phyloP scores from a whole-genome alignment of 1,140 invertebrate genomes.

The Cydia fagiglandana region DNA sequence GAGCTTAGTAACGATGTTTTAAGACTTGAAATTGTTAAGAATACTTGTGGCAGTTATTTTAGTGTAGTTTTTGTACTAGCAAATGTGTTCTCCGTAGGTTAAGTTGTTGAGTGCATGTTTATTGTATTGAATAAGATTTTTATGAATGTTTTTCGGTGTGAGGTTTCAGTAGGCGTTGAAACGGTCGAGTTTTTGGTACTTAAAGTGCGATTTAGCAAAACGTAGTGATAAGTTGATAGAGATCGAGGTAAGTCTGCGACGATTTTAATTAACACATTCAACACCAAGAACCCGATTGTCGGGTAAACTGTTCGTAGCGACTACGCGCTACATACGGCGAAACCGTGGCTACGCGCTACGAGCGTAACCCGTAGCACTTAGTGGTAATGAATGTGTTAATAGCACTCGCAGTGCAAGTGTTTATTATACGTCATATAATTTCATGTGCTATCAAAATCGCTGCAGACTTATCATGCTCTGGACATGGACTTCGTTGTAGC shows the following conservation, averaged over 20 bases:
- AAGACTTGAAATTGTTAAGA: conserved; percentile 39
- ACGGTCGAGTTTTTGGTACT: conserved; percentile 27
- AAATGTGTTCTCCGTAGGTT: conserved; percentile 59
- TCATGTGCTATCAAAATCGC: no score
- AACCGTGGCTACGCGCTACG: no score
- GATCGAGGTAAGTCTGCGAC: no score
- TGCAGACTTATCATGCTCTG: no score
- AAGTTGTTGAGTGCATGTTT: conserved; percentile 36
- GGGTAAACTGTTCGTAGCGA: no score
- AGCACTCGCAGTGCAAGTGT: no score
- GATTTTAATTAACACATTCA: no score
- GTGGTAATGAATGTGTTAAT: no score
- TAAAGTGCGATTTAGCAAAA: not conserved
- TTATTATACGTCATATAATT: no score
- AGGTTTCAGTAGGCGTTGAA: not conserved
- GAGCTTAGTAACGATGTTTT: conserved; percentile 50
- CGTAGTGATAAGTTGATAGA: not conserved
- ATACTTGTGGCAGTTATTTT: conserved; percentile 40
- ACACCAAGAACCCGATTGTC: no score
- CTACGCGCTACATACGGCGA: no score
- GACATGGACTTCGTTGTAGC: not conserved
- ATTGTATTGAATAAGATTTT: conserved; percentile 26
- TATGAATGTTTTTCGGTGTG: conserved; percentile 20
- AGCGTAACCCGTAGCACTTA: no score
- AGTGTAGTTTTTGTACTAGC: conserved; percentile 44